These are phyloP conservation scores for Elymnias hypermnestra DNA, from an alignment of 1,140 invertebrate genomes.

Conservation along the genomic window DNA sequence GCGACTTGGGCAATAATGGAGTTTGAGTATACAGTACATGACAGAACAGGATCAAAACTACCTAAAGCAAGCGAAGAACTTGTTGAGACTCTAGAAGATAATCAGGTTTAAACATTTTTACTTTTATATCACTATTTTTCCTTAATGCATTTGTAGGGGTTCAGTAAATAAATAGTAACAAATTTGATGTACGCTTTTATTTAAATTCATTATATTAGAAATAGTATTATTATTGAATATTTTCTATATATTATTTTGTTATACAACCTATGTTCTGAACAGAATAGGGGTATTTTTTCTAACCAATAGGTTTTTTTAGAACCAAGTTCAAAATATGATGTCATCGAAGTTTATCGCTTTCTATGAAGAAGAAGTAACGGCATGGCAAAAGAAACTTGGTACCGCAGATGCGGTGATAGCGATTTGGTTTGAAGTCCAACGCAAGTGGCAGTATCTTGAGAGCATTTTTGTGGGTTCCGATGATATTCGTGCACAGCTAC, in stretches of 20 bases:
- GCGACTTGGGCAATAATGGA: slow-evolving; percentile 89
- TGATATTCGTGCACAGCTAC: slow-evolving; percentile 94
- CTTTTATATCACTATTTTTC: background rate
- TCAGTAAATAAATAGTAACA: too few relatives aligned
- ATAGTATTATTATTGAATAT: too few relatives aligned
- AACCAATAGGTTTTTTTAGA: too few relatives aligned
- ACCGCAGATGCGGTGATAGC: slow-evolving; percentile 91
- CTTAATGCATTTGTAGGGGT: too few relatives aligned
- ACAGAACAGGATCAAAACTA: slow-evolving; percentile 86
- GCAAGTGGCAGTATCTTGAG: slow-evolving; percentile 95
- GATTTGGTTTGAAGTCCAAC: slow-evolving; percentile 95
- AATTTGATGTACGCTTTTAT: too few relatives aligned
- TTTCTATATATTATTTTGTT: too few relatives aligned
- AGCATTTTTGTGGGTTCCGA: slow-evolving; percentile 97
- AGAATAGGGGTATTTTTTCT: too few relatives aligned
- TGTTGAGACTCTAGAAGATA: slow-evolving; percentile 95
- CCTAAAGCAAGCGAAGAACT: slow-evolving; percentile 90
- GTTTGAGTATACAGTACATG: slow-evolving; percentile 88
- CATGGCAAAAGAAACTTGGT: slow-evolving; percentile 93
- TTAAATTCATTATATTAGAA: too few relatives aligned
- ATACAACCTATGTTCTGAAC: too few relatives aligned
- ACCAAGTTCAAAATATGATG: slow-evolving; percentile 92
- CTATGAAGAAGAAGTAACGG: slow-evolving; percentile 89
- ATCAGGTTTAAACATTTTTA: slow-evolving; percentile 81
- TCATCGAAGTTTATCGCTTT: slow-evolving; percentile 94